Percentiles rank a stretch among this genome's conserved stretches.
These are phyloP conservation scores for Dryobates pubescens DNA, from an alignment of 2,797 vertebrate species.

Conservation along the genomic window DNA sequence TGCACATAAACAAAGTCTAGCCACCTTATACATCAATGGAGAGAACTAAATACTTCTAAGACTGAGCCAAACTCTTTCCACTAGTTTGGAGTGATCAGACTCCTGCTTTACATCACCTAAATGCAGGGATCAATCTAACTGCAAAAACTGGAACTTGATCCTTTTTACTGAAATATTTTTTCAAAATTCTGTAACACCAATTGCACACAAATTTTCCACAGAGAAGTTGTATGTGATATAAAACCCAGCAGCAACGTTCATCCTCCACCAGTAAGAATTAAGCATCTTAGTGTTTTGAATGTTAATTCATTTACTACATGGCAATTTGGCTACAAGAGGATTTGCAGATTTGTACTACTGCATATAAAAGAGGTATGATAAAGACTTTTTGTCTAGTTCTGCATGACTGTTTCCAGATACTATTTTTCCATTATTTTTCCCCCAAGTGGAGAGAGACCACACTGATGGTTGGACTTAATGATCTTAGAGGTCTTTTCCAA, in stretches of 20 bases:
- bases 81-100: neutral
- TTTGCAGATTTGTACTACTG: neutral
- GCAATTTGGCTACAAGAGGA: neutral
- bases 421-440: accelerated
- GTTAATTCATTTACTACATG: neutral
- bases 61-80: neutral
- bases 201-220: neutral
- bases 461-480: no score
- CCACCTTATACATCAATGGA: neutral
- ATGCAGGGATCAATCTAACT: neutral
- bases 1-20: neutral
- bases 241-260: neutral
- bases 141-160: neutral
- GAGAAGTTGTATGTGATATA: neutral
- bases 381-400: neutral
- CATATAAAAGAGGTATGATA: neutral
- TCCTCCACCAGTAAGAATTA: neutral
- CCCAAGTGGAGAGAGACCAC: neutral
- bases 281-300: neutral
- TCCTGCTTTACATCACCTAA: neutral
- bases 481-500: no score
- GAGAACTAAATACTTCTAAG: neutral
- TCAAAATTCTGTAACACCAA: neutral
- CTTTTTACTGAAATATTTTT: neutral
- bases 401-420: neutral